A percentile compares a stretch with the other conserved stretches of the same genome.
These are phyloP conservation scores for Andrena cerasifolii DNA, from an alignment of 1,140 invertebrate genomes.

Conservation along the genomic window DNA sequence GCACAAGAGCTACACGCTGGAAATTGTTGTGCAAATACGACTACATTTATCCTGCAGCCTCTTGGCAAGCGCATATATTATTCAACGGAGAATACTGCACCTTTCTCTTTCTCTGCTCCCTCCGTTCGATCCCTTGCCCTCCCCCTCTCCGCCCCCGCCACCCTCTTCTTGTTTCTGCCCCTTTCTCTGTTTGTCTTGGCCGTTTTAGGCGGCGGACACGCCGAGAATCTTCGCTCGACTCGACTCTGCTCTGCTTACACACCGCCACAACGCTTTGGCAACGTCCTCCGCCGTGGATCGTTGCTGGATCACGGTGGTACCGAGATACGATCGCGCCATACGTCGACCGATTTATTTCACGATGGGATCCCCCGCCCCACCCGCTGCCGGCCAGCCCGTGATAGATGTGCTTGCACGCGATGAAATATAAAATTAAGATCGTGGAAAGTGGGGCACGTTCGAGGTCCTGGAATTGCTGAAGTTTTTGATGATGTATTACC, in stretches of 20 bases:
- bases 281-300: conserved; percentile 1
- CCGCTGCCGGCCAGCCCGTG: neutral
- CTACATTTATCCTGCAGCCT: conserved; percentile 61
- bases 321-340: conserved; percentile 24
- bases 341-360: conserved; percentile 26
- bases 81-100: conserved; percentile 57
- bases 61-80: conserved; percentile 63
- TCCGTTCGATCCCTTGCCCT: conserved; percentile 3
- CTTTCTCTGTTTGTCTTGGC: conserved; percentile 14
- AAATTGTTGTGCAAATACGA: conserved; percentile 67
- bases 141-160: neutral
- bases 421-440: conserved; percentile 41
- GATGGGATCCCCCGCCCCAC: neutral
- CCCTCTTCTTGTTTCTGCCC: neutral
- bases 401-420: conserved; percentile 17
- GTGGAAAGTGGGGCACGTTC: conserved; percentile 11
- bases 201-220: conserved; percentile 16
- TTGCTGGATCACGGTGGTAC: conserved; percentile 14
- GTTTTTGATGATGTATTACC: neutral
- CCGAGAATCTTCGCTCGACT: conserved; percentile 25
- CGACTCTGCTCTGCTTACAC: neutral
- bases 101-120: conserved; percentile 30
- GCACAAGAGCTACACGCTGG: conserved; percentile 48
- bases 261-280: conserved; percentile 9
- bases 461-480: neutral